These are phyloP conservation scores for Cartodere bifasciata DNA, from an alignment of 2,888 invertebrate species.

Conservation along the genomic window DNA sequence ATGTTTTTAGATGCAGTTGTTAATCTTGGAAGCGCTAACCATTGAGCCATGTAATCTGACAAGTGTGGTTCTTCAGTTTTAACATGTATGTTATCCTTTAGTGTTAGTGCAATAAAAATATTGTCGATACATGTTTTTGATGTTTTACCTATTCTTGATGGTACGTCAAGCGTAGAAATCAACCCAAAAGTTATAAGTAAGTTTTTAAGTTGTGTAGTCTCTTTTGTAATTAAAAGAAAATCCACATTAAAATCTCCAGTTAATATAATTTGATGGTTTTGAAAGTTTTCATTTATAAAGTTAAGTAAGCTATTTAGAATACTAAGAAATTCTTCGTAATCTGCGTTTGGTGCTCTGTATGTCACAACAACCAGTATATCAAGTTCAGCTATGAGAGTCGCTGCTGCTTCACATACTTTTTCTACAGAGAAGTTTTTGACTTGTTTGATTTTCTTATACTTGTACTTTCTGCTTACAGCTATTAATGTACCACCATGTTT, in stretches of 20 bases:
- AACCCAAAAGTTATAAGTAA: slow-evolving; percentile 1
- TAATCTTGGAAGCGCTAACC: background rate
- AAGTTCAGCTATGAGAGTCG: background rate
- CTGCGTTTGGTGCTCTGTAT: slow-evolving; percentile 1
- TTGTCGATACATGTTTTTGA: slow-evolving; percentile 1
- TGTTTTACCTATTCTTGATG: slow-evolving; percentile 4
- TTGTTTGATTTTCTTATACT: background rate
- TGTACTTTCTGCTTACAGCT: background rate
- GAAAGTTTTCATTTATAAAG: background rate
- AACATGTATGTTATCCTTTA: slow-evolving; percentile 3
- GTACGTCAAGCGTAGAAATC: background rate
- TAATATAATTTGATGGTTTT: background rate
- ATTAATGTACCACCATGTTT: background rate
- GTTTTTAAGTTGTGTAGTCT: background rate
- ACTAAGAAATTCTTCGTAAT: background rate
- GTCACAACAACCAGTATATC: background rate
- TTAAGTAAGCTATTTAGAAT: background rate
- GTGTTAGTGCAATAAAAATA: no score
- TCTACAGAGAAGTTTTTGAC: slow-evolving; percentile 3
- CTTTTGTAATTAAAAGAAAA: slow-evolving; percentile 3
- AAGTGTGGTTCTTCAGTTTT: slow-evolving; percentile 4
- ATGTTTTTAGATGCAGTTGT: no score
- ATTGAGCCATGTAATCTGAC: slow-evolving; percentile 1
- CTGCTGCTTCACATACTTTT: slow-evolving; percentile 4
- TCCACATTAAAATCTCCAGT: slow-evolving; percentile 2